These are phyloP conservation scores for Philaenus spumarius DNA, from an alignment of 1,140 invertebrate genomes.

Conservation along the genomic window DNA sequence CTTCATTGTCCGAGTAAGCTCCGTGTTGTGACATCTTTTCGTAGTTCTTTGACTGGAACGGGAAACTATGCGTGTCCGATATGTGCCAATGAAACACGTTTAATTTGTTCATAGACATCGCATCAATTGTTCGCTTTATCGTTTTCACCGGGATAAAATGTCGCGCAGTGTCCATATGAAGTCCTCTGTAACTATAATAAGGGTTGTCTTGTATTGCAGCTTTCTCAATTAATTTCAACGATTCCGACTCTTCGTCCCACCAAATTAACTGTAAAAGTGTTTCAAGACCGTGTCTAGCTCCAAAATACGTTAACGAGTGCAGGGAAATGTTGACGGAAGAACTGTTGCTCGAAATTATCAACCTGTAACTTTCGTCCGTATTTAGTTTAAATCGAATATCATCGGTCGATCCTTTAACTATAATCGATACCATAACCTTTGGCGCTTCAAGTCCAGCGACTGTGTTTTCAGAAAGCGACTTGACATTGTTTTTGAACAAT, in stretches of 20 bases:
- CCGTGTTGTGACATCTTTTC: constrained; percentile 63
- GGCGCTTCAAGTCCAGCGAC: background rate
- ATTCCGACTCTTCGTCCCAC: constrained; percentile 54
- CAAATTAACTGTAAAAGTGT: constrained; percentile 67
- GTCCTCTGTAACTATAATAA: constrained; percentile 63
- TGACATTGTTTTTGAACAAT: background rate
- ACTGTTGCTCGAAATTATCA: background rate
- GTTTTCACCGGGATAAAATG: constrained; percentile 60
- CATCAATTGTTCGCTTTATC: constrained; percentile 69
- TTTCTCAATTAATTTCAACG: constrained; percentile 51
- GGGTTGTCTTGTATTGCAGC: constrained; percentile 59
- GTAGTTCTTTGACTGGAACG: constrained; percentile 57
- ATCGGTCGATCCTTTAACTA: background rate
- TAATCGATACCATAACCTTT: background rate
- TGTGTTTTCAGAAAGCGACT: background rate
- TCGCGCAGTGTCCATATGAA: constrained; percentile 67
- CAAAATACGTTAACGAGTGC: constrained; percentile 57
- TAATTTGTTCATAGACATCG: constrained; percentile 69
- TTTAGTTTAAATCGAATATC: background rate
- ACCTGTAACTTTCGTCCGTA: constrained; percentile 12
- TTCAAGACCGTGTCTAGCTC: constrained; percentile 65
- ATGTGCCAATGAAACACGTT: constrained; percentile 87
- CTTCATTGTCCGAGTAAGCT: constrained; percentile 54
- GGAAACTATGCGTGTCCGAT: constrained; percentile 78
- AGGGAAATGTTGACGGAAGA: constrained; percentile 49